phyloP scores from a whole-genome alignment of 2,797 vertebrate genomes.

The Eulemur coronatus region DNA sequence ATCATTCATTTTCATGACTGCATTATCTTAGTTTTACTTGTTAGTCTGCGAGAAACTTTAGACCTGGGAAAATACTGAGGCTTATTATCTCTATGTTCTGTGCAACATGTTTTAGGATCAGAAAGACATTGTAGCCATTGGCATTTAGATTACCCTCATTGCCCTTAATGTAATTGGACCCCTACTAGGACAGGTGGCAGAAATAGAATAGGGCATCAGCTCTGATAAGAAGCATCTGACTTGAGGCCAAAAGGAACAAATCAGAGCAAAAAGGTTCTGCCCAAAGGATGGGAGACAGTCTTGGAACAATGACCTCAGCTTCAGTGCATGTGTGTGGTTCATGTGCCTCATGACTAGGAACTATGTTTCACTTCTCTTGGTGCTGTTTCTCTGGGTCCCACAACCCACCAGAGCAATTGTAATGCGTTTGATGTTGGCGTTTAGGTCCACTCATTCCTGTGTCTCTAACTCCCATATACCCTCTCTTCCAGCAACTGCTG shows the following conservation, averaged over 20 bases:
- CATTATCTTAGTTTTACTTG: neutral
- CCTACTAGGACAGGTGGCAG: neutral
- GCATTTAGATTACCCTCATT: neutral
- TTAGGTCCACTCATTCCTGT: neutral
- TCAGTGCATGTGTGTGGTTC: neutral
- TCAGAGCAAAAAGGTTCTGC: neutral
- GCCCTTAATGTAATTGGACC: neutral
- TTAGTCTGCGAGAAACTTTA: neutral
- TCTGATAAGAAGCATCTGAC: neutral
- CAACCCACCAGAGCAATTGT: neutral
- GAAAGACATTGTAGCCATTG: neutral
- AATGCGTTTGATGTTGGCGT: neutral
- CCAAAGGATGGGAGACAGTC: neutral
- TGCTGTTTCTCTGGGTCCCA: neutral
- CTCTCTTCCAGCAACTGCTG: neutral
- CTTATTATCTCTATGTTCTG: neutral
- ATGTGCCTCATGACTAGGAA: neutral
- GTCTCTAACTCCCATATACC: neutral
- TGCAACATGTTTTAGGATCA: neutral
- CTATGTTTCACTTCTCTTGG: neutral
- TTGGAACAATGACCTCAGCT: neutral
- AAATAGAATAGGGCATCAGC: neutral
- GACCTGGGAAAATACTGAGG: neutral
- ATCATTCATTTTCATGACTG: neutral
- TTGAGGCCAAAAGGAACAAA: neutral